phyloP scores from a whole-genome alignment of 2,888 invertebrate species.

The Leucozona laternaria region DNA sequence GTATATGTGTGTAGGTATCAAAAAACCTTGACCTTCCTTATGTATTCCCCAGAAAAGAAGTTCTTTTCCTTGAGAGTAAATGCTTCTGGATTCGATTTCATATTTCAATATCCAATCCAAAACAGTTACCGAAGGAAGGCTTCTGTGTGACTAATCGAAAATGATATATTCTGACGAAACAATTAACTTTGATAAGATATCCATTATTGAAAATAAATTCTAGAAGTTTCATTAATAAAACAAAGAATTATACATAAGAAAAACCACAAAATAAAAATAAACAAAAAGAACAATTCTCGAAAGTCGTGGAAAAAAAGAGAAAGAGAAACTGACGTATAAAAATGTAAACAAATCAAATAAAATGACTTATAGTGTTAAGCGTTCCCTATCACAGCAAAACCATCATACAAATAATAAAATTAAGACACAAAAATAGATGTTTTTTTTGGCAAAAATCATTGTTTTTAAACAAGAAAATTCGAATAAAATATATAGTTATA shows the following conservation, averaged over 20 bases:
- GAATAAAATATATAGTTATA: neutral
- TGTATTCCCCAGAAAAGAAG: no score
- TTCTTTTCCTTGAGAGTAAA: no score
- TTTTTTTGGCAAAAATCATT: neutral
- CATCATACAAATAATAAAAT: no score
- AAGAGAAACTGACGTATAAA: neutral
- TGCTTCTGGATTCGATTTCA: no score
- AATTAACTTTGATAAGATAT: neutral
- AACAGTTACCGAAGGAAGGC: no score
- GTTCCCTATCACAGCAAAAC: neutral
- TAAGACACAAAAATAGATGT: neutral
- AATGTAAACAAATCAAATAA: neutral
- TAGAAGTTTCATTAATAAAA: no score
- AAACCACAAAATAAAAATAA: neutral
- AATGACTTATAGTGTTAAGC: neutral
- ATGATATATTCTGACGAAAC: no score
- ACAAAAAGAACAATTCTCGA: neutral
- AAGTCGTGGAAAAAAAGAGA: neutral
- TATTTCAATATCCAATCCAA: no score
- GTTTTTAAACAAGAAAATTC: neutral
- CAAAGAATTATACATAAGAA: no score
- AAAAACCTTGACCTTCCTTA: no score
- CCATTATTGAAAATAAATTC: neutral
- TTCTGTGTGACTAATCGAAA: no score
- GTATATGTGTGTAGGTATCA: no score